Evolutionary conservation across 2,797 vertebrate genomes (phyloP).

Genomic region (Galago senegalensis): DNA sequence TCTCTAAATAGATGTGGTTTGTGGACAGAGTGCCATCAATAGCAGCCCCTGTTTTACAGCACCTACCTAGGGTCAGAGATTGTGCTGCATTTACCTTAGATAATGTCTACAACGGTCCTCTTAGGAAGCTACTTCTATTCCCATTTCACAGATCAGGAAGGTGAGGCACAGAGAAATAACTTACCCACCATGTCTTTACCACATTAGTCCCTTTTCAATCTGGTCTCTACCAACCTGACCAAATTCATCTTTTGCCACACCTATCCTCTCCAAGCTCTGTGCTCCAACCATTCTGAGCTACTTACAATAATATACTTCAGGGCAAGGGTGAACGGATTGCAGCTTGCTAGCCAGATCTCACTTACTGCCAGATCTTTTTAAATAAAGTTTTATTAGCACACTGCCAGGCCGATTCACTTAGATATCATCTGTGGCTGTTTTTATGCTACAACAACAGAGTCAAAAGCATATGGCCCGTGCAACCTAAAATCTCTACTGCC

Average conservation of each 20-base stretch:
- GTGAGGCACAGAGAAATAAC: background rate
- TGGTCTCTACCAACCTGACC: background rate
- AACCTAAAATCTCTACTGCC: background rate
- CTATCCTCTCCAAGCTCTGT: background rate
- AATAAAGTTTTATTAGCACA: constrained; percentile 6
- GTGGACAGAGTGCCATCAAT: background rate
- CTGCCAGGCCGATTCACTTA: background rate
- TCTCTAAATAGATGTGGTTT: background rate
- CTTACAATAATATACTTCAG: background rate
- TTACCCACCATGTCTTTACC: background rate
- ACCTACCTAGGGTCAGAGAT: background rate
- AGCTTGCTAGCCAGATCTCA: background rate
- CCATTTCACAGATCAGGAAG: background rate
- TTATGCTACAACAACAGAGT: background rate
- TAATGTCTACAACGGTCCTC: background rate
- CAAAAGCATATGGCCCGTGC: background rate
- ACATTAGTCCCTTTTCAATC: background rate
- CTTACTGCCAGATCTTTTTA: background rate
- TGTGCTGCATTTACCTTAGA: background rate
- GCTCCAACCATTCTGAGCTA: background rate
- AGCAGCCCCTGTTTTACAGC: background rate
- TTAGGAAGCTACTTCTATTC: background rate
- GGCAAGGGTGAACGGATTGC: background rate
- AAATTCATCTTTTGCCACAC: background rate
- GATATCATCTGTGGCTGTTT: background rate